These are phyloP conservation scores for Pseudeuparius sepicola DNA, from an alignment of 2,888 invertebrate species.

Conservation along the genomic window DNA sequence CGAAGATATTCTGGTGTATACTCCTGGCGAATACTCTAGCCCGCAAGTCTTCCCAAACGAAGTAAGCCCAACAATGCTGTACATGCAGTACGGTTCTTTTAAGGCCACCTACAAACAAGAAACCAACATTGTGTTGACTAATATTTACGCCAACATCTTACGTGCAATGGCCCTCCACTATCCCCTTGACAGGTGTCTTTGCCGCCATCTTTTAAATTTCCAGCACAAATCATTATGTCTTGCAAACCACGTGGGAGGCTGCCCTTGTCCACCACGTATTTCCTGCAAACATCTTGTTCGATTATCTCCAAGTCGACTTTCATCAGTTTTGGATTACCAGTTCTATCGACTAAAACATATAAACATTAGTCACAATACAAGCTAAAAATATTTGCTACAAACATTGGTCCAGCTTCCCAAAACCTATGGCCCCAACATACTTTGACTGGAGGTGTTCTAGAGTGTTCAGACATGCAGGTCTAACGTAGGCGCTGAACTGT, in stretches of 20 bases:
- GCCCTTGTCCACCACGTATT: conserved; percentile 6
- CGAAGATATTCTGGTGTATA: conserved; percentile 41
- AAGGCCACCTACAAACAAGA: conserved; percentile 16
- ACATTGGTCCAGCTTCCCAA: conserved; percentile 14
- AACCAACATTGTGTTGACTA: background rate
- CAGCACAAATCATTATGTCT: conserved; percentile 20
- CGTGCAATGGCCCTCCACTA: conserved; percentile 24
- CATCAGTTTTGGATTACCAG: conserved; percentile 10
- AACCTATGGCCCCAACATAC: conserved; percentile 13
- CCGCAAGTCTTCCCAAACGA: conserved; percentile 41
- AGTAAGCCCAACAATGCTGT: conserved; percentile 42
- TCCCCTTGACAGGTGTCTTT: conserved; percentile 23
- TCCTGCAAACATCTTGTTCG: conserved; percentile 7
- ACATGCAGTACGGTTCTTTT: conserved; percentile 39
- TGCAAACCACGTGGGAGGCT: conserved; percentile 14
- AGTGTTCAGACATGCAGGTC: conserved; percentile 17
- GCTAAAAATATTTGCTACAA: conserved; percentile 5
- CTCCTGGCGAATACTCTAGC: conserved; percentile 36
- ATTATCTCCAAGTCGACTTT: conserved; percentile 16
- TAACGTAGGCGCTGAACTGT: conserved; percentile 13
- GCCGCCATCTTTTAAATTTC: conserved; percentile 17
- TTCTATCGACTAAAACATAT: background rate
- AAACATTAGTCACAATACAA: background rate
- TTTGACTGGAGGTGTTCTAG: background rate
- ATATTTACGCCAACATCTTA: too few relatives aligned